Evolutionary conservation across 2,888 invertebrate genomes (phyloP), one percentile per base, ranked within the genome.

Genomic region (Cheilosia scutellata): DNA sequence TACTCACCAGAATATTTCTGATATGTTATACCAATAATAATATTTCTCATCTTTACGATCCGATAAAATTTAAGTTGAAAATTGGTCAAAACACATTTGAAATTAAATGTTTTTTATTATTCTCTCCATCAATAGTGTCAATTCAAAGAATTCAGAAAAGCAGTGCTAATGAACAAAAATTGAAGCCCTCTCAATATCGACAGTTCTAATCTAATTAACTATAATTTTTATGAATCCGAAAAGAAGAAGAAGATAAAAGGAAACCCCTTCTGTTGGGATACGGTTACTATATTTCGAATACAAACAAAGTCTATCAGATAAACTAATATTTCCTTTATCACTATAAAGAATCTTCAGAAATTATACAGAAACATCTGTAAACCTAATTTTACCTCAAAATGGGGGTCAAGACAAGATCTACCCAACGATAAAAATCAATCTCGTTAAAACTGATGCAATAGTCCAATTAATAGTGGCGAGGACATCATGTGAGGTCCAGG

Each of bases 331-430:
- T 74, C n/a, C 11, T 25, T 27, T 65, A 83, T 83, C 74, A 40
- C 16, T 6, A 16, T 29, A 16, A 65, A 58, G 13, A 70, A 82
- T 82, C 75, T 70, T 13, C 5, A 20, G 7, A 13, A 82, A 47
- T 42, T 7, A 37, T 70, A 58, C 27, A 75, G 27, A 89, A 90
- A 90, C 90, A 89, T 89, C 90, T 89, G 90, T 90, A 91, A 91
- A 89, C 89, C 90, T 90, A 91, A 91, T 90, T 91, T 90, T 88
- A 88, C 90, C 90, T 88, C 83, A 89, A 88, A 89, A 89, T 89
- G 89, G 71, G 82, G 76, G 72, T 29, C 65, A 65, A 55, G 58
- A 87, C 76, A 78, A 77, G 82, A 78, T 86, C 70, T 25, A 53
- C 27, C 33, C 51, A 9, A 6, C 57, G 74, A 82, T 87, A 78